Evolutionary conservation across 2,113 vertebrate species (phyloP).

Genomic region (Macheiramphus alcinus): DNA sequence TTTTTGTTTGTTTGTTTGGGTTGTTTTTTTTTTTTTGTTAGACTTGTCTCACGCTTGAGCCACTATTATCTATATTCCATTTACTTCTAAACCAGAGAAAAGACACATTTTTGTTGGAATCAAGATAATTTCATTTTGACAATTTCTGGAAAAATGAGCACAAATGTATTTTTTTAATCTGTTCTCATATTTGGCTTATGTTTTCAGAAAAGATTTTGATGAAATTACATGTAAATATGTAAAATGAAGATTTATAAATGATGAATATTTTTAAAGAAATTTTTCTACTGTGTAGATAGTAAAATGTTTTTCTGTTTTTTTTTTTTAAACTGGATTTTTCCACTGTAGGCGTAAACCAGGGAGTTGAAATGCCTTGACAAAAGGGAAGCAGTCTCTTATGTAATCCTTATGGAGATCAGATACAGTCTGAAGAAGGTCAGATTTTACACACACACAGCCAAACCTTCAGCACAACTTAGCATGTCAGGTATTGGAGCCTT

Average conservation of each 20-base stretch:
- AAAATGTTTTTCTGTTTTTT: neutral
- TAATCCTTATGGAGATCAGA: neutral
- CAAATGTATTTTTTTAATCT: neutral
- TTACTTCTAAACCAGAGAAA: neutral
- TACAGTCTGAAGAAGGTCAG: neutral
- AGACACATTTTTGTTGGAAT: neutral
- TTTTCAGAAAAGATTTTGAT: neutral
- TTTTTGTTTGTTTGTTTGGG: too few species aligned
- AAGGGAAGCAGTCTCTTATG: neutral
- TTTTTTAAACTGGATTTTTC: neutral
- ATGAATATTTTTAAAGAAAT: neutral
- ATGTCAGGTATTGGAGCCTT: neutral
- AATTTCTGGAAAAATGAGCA: neutral
- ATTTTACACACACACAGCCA: neutral
- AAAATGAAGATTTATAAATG: neutral
- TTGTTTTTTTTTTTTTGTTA: neutral
- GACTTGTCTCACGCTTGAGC: neutral
- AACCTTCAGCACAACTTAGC: neutral
- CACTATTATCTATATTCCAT: neutral
- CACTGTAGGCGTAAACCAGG: neutral
- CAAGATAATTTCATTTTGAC: neutral
- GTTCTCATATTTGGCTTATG: neutral
- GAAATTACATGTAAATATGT: neutral
- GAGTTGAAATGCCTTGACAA: neutral
- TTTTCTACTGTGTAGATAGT: neutral